Conservation (phyloP, 2,113 vertebrate genomes). For the Zonotrichia leucophrys region DNA sequence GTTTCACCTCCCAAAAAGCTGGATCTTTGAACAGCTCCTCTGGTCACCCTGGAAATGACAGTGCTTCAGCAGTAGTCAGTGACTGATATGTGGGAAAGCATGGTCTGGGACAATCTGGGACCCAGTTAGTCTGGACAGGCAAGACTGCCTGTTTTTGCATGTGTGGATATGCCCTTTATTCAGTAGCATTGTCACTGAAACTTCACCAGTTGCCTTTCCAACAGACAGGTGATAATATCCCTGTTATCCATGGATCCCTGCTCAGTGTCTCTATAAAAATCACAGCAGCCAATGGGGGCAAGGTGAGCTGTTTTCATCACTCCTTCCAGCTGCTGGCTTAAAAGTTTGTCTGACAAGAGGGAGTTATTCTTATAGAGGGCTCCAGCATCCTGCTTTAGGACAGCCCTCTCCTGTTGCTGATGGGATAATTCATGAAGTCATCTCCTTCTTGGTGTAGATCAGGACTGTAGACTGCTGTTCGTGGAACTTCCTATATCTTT, state of each 20-base stretch:
- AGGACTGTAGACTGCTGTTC: neutral
- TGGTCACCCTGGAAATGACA: neutral
- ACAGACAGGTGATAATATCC: neutral
- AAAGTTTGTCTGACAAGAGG: neutral
- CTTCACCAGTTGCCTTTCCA: neutral
- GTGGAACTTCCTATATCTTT: neutral
- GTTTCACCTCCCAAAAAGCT: neutral
- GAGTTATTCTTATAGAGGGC: neutral
- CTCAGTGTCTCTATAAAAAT: neutral
- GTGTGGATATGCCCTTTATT: neutral
- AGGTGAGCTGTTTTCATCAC: neutral
- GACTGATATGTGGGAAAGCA: neutral
- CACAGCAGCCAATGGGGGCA: neutral
- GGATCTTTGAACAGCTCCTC: neutral
- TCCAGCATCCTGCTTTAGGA: neutral
- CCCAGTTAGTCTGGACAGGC: neutral
- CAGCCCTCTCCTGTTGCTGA: neutral
- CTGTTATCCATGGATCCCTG: neutral
- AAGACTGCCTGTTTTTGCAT: neutral
- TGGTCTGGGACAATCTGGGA: neutral
- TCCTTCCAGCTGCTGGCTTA: neutral
- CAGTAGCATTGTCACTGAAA: neutral
- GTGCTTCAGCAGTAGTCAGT: neutral
- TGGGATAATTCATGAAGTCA: fast-evolving
- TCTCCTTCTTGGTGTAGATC: neutral